Base-by-base conservation (phyloP, 2,113 vertebrate species). In the Ciconia boyciana region DNA sequence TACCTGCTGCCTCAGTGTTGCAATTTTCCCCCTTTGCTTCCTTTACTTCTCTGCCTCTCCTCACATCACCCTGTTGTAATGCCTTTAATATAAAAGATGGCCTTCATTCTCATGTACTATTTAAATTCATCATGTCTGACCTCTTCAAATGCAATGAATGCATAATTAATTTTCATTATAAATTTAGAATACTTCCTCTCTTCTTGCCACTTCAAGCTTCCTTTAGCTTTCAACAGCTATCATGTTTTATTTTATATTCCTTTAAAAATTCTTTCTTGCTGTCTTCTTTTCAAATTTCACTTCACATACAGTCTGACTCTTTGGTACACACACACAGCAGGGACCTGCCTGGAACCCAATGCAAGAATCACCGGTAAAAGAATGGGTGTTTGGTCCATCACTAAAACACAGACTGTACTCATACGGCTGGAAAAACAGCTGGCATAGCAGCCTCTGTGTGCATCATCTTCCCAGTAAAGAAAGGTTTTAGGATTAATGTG, bases 121-220 rank as follows among this genome's bases (percentile, higher is more conserved):
- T 92, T 96, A 96, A 94, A 90, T 89, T 95, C 96, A 74, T 96
- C 71, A 92, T 96, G 92, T 92, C 81, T 94, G 94, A 96, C 96
- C 97, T 98, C 97, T 94, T 94, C 94, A 89, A 83, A 94, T 61
- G 74, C 43, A 87, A 92, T 80, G 86, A 91, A 91, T 96, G 95
- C 96, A 98, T 97, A 97, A 98, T 96, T 97, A 97, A 97, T 97
- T 93, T 92, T 87, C 54, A 97, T 89, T 93, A 97, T 95, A 97
- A 97, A 98, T 98, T 97, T 97, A 98, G 97, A 97, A 95, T 71
- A 74, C 46, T 89, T 93, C 92, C 96, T 95, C 88, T 95, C 83
- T 92, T 92, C 95, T 95, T 43, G 51, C 58, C 54, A 77, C 80
- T 92, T 22, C 46, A 94, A 87, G 95, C 78, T 95, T 93, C 87